Evolutionary conservation across 37 sponge, comb jelly and placozoan genomes (phyloP).

Genomic region (Eunapius fragilis): DNA sequence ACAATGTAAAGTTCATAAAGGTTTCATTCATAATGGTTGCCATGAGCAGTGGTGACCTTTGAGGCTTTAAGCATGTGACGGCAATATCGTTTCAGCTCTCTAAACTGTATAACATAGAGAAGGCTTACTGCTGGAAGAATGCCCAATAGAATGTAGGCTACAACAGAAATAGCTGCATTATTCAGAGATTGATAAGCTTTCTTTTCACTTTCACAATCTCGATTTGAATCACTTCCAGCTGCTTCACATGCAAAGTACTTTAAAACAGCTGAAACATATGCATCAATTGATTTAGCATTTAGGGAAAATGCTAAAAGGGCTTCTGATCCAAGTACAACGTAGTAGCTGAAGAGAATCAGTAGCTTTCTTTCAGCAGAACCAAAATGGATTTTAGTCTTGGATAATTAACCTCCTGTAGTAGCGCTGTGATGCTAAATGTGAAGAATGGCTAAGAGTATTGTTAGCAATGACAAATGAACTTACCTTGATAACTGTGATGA

Average conservation of each 20-base stretch:
- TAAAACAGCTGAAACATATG: not conserved
- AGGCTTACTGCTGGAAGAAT: slow-evolving; percentile 24
- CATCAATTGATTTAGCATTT: not conserved
- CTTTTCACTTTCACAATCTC: slow-evolving; percentile 16
- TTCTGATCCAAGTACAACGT: slow-evolving; percentile 4
- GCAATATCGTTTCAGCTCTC: not conserved
- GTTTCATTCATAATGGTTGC: too few species aligned
- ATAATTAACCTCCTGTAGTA: not conserved
- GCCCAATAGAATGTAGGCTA: slow-evolving; percentile 13
- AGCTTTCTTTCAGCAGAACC: slow-evolving; percentile 38
- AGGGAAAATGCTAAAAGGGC: slow-evolving; percentile 1
- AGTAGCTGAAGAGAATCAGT: slow-evolving; percentile 38
- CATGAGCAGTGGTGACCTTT: not conserved
- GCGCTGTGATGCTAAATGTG: not conserved
- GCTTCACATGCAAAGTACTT: slow-evolving; percentile 24
- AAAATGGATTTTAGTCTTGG: not conserved
- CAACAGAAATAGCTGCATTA: not conserved
- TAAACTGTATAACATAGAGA: not conserved
- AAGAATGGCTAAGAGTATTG: not conserved
- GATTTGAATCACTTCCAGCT: slow-evolving; percentile 6
- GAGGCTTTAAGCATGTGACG: not conserved
- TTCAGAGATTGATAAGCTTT: not conserved
- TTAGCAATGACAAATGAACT: not conserved
- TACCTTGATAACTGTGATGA: slow-evolving; percentile 37
- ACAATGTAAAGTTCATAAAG: too few species aligned